Conservation (phyloP, 2,113 vertebrate species). For the human region GRCh38 chrX:71099001-71099500, state of each 20-base stretch:
- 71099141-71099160: background rate
- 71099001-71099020: conserved; percentile 4
- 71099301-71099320: background rate
- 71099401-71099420: conserved; percentile 5
- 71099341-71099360: background rate
- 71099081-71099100: conserved; percentile 48
- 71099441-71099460: background rate
- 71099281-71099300: background rate
- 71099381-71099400: background rate
- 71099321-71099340: conserved; percentile 30
- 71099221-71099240: conserved; percentile 27
- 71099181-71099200: background rate
- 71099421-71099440: background rate
- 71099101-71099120: conserved; percentile 42
- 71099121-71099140: conserved; percentile 49
- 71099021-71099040: background rate
- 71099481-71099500: background rate
- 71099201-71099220: background rate
- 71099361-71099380: background rate
- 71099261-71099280: background rate
- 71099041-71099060: background rate
- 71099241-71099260: conserved; percentile 24
- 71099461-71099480: background rate
- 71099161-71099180: background rate
- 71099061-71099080: conserved; percentile 59